phyloP scores from a whole-genome alignment of 2,888 invertebrate genomes.

The Bellardia pandia region DNA sequence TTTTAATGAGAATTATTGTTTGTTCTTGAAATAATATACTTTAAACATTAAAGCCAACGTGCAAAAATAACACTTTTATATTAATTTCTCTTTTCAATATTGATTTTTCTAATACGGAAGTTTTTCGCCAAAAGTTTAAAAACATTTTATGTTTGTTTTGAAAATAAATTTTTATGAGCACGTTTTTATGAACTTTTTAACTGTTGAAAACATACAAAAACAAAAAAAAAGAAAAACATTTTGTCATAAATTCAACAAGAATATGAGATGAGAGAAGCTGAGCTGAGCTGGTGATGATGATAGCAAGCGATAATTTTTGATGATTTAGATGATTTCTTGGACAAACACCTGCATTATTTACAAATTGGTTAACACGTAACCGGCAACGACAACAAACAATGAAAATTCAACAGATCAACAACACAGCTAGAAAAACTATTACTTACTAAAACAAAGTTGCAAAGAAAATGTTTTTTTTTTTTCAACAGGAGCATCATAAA shows the following conservation, averaged over 20 bases:
- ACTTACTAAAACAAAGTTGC: constrained; percentile 56
- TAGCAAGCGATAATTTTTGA: constrained; percentile 37
- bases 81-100: constrained; percentile 48
- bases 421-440: constrained; percentile 28
- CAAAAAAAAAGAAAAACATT: background rate
- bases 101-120: constrained; percentile 56
- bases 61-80: constrained; percentile 33
- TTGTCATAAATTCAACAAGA: constrained; percentile 55
- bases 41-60: background rate
- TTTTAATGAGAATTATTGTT: no score
- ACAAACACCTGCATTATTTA: constrained; percentile 82
- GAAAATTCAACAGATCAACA: background rate
- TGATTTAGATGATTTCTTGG: constrained; percentile 68
- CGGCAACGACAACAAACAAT: constrained; percentile 36
- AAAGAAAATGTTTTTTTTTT: background rate
- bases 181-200: constrained; percentile 25
- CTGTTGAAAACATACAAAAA: background rate
- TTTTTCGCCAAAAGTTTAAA: constrained; percentile 32
- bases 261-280: constrained; percentile 36
- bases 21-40: no score
- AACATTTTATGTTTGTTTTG: constrained; percentile 9
- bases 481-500: background rate
- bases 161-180: constrained; percentile 40
- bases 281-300: constrained; percentile 11
- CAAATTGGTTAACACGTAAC: constrained; percentile 79